A percentile compares a stretch with the other conserved stretches of the same genome.
These are phyloP conservation scores for Anguilla pacifica DNA, from an alignment of 2,797 vertebrate genomes.

Conservation along the genomic window DNA sequence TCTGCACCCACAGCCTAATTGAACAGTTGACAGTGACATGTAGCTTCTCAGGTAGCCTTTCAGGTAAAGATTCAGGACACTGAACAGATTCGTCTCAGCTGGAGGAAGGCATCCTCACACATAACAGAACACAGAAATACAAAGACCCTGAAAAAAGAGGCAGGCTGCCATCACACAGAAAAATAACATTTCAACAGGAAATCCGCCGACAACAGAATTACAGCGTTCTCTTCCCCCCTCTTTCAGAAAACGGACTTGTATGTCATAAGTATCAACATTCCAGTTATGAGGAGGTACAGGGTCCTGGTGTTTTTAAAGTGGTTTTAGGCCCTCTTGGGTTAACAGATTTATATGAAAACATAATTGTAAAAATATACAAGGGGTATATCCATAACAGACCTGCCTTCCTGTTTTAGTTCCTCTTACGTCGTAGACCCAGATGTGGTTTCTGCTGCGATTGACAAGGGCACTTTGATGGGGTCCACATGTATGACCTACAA, in stretches of 20 bases:
- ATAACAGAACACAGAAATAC: neutral
- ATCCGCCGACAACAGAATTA: neutral
- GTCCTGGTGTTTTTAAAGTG: neutral
- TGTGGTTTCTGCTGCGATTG: neutral
- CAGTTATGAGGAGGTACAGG: neutral
- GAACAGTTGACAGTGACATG: neutral
- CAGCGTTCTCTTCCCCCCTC: neutral
- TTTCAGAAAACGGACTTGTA: neutral
- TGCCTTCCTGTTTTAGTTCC: conserved; percentile 13
- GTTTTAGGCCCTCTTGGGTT: neutral
- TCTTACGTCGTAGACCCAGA: neutral
- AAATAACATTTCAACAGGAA: neutral
- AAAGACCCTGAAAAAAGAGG: neutral
- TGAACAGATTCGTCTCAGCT: neutral
- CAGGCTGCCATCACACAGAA: neutral
- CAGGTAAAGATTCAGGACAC: neutral
- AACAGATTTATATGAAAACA: conserved; percentile 15
- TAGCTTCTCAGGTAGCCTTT: neutral
- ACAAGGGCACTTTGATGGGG: neutral
- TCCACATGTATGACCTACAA: conserved; percentile 1
- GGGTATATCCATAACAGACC: conserved; percentile 16
- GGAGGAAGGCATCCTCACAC: neutral
- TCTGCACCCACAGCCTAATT: neutral
- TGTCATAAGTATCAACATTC: conserved; percentile 12
- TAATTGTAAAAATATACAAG: conserved; percentile 20